These are phyloP conservation scores for Melanostoma scalare DNA, from an alignment of 2,888 invertebrate species.

Conservation along the genomic window DNA sequence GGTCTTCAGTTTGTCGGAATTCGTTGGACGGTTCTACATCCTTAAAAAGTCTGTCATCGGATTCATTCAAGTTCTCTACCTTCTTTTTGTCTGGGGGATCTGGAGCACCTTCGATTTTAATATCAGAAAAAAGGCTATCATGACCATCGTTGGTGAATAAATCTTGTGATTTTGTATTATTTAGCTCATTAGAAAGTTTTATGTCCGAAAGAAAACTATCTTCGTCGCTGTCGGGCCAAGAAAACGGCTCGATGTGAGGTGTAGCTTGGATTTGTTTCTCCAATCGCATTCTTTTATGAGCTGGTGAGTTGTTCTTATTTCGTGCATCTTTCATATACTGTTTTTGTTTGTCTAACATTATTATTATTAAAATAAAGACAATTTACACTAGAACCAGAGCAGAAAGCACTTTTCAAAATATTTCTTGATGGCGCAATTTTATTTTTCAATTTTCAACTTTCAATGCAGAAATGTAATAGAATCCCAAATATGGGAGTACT, in stretches of 20 bases:
- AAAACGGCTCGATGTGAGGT: constrained; percentile 7
- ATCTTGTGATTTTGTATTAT: constrained; percentile 15
- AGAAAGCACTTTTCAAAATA: not conserved
- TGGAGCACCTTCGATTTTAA: constrained; percentile 38
- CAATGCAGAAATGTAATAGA: constrained; percentile 9
- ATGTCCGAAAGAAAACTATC: constrained; percentile 78
- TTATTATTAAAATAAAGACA: not conserved
- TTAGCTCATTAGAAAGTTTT: constrained; percentile 72
- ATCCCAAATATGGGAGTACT: not conserved
- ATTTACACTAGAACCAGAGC: no score
- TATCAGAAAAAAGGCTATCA: constrained; percentile 72
- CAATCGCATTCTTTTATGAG: constrained; percentile 29
- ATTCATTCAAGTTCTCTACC: constrained; percentile 30
- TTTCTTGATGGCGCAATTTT: not conserved
- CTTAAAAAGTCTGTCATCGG: constrained; percentile 77
- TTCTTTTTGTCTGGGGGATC: constrained; percentile 4
- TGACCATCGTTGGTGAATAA: constrained; percentile 52
- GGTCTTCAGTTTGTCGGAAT: constrained; percentile 32
- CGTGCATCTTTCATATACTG: not conserved
- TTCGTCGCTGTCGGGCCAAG: constrained; percentile 74
- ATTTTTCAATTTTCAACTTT: not conserved
- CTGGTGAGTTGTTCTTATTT: not conserved
- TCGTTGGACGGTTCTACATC: constrained; percentile 74
- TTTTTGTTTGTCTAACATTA: constrained; percentile 22
- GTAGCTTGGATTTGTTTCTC: not conserved